These are phyloP conservation scores for Caenorhabditis macrosperma DNA, from an alignment of 2,888 invertebrate species.

Conservation along the genomic window DNA sequence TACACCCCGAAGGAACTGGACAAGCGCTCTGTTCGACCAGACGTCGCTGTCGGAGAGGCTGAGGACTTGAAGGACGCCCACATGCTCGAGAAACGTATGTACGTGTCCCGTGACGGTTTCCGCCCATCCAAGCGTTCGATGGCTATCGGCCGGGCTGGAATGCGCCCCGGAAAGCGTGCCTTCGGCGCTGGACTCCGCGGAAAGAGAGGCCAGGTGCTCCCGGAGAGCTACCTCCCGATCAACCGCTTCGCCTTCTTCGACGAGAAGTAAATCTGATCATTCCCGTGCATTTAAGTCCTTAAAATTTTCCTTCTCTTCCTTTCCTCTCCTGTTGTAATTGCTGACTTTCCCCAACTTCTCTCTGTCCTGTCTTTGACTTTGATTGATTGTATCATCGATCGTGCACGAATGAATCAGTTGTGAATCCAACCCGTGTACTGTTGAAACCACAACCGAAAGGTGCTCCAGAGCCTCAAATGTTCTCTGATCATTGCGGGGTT, in stretches of 20 bases:
- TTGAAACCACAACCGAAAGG: background rate
- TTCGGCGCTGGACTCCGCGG: background rate
- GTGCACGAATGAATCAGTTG: background rate
- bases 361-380: background rate
- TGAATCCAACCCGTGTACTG: background rate
- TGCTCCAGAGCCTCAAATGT: background rate
- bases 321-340: too few species aligned
- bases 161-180: conserved; percentile 72
- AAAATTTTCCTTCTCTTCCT: too few species aligned
- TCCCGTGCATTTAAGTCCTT: background rate
- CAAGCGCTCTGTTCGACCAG: too few species aligned
- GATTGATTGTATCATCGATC: background rate
- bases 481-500: background rate
- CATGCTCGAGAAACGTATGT: conserved; percentile 7
- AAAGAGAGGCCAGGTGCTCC: background rate
- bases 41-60: background rate
- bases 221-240: conserved; percentile 2
- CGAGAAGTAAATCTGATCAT: background rate
- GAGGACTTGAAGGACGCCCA: background rate
- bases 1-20: too few species aligned
- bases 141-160: conserved; percentile 70
- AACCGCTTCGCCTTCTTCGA: conserved; percentile 4
- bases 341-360: background rate
- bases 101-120: background rate
- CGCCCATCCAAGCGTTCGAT: conserved; percentile 60